These are phyloP conservation scores for Liodrosophila aerea DNA, from an alignment of 2,888 invertebrate species.

Conservation along the genomic window DNA sequence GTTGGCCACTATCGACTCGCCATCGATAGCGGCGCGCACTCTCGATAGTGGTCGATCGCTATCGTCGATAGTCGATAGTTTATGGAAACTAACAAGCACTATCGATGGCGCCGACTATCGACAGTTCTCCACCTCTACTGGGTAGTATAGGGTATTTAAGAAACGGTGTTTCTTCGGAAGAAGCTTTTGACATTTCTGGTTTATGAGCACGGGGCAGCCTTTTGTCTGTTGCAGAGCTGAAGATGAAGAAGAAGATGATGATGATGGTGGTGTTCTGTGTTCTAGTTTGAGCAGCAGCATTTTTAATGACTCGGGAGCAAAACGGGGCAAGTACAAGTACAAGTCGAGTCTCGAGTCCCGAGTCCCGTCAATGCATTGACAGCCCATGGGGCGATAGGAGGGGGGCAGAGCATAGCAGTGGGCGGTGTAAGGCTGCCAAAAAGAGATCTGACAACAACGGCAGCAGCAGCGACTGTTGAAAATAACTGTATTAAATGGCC, in stretches of 20 bases:
- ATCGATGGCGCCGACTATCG: too few relatives aligned
- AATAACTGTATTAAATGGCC: conserved; percentile 76
- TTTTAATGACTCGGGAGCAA: conserved; percentile 66
- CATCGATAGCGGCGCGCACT: too few relatives aligned
- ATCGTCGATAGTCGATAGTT: too few relatives aligned
- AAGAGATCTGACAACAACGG: conserved; percentile 35
- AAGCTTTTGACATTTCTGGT: background rate
- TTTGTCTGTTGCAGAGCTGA: conserved; percentile 28
- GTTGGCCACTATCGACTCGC: too few relatives aligned
- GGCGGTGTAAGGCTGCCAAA: conserved; percentile 55
- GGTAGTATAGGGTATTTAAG: background rate
- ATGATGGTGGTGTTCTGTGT: conserved; percentile 45
- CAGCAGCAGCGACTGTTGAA: conserved; percentile 48
- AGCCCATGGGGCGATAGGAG: background rate
- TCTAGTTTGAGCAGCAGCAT: conserved; percentile 68
- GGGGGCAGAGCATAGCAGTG: background rate
- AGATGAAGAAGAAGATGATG: conserved; percentile 17
- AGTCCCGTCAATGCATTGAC: conserved; percentile 33
- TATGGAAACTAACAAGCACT: too few relatives aligned
- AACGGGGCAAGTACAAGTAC: conserved; percentile 16
- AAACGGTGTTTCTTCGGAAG: background rate
- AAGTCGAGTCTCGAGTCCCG: background rate
- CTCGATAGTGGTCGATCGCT: too few relatives aligned
- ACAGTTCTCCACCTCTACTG: too few relatives aligned
- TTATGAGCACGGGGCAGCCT: conserved; percentile 20